Evolutionary conservation across 2,113 vertebrate genomes (phyloP), one percentile per base, ranked within the genome.

Genomic region (Camarhynchus parvulus): DNA sequence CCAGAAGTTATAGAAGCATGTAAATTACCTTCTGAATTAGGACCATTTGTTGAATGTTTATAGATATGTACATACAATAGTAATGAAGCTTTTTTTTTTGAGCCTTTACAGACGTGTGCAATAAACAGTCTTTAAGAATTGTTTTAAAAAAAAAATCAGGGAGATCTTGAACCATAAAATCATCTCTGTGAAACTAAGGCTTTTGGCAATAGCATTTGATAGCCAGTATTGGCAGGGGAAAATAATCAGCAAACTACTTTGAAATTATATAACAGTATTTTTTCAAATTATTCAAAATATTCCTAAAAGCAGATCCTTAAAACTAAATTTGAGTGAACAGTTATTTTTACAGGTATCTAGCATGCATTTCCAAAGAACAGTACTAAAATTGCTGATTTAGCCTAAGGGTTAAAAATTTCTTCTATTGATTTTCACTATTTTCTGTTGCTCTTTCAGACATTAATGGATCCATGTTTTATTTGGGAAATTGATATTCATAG

Each of bases 401-500:
- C 31, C 18, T 69, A 79, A 67, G 7, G 20, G 18, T 49, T 91
- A 70, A 86, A 76, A 55, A 37, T 69, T 92, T 49, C 13, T 83
- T 90, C 23, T 28, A 8, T 11, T 18, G 31, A 53, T 75, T 53
- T 53, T 30, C 52, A 53, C n/a, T 67, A n/a, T 31, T 30, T 3
- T 58, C 25, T 68, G 5, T 81, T 74, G 20, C 22, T 42, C 31
- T 90, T 87, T 74, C 83, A 73, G 35, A 86, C 24, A 83, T 74
- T 74, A 87, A 74, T 15, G 63, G 64, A 88, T 49, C 55, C 15
- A 37, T 75, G 64, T 89, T 33, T 5, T 80, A 52, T 68, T 91
- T 88, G 44, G 82, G 84, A 89, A 97, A 97, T 82, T 89, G 79
- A 89, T 95, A 92, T 69, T 95, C 90, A 75, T 19, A 84, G 72